phyloP scores from a whole-genome alignment of 2,797 vertebrate species.

The Acanthurus lineatus region DNA sequence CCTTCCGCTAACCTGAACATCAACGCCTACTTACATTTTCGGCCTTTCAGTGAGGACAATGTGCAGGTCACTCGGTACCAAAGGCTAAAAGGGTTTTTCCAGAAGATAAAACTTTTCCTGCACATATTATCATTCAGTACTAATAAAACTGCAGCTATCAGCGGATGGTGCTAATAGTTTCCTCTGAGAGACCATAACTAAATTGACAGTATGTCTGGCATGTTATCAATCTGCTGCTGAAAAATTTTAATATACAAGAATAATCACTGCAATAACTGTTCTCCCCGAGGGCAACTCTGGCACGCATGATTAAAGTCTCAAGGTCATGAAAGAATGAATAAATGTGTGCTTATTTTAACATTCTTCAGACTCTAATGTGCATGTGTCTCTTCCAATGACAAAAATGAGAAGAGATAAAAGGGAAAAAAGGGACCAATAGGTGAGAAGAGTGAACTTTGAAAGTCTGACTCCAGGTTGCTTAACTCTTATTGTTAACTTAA shows the following conservation, averaged over 20 bases:
- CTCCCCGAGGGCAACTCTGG: background rate
- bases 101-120: background rate
- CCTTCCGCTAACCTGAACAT: conserved; percentile 45
- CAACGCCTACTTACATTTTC: conserved; percentile 24
- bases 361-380: background rate
- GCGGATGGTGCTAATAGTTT: background rate
- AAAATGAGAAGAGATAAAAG: background rate
- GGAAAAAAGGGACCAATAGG: background rate
- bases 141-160: background rate
- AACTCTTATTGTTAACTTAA: too few species aligned
- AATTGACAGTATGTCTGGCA: background rate
- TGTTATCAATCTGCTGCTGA: background rate
- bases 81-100: conserved; percentile 3
- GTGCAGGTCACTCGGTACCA: background rate
- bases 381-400: too few species aligned
- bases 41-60: conserved; percentile 2
- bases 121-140: background rate
- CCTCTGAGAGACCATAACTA: background rate
- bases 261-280: background rate
- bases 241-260: background rate
- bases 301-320: background rate
- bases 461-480: too few species aligned
- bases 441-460: background rate
- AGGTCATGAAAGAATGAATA: background rate
- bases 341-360: background rate